These are phyloP conservation scores for Pantala flavescens DNA, from an alignment of 1,140 invertebrate genomes.

Conservation along the genomic window DNA sequence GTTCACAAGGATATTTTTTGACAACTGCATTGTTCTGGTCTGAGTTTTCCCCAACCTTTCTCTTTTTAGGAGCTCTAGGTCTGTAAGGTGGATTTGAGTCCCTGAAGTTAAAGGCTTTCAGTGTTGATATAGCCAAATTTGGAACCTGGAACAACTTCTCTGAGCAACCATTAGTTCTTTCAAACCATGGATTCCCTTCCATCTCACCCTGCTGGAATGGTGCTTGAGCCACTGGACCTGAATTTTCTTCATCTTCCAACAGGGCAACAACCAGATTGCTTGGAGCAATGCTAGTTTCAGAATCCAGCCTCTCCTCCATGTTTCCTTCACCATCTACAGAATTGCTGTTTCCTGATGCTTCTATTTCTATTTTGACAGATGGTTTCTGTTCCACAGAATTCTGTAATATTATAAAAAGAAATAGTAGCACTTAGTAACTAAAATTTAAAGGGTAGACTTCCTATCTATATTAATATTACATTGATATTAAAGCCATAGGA, in stretches of 20 bases:
- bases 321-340: not conserved
- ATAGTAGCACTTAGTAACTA: too few relatives aligned
- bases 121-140: not conserved
- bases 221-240: not conserved
- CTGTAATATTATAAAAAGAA: too few relatives aligned
- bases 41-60: not conserved
- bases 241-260: not conserved
- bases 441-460: too few relatives aligned
- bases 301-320: not conserved
- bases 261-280: not conserved
- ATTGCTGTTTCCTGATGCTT: too few relatives aligned
- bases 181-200: not conserved
- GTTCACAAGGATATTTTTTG: slow-evolving; percentile 22
- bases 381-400: too few relatives aligned
- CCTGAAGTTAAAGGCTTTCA: not conserved
- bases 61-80: not conserved
- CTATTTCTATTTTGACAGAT: too few relatives aligned
- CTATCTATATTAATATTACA: too few relatives aligned
- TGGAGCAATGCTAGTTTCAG: not conserved
- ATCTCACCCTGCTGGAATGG: not conserved
- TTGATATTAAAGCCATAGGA: too few relatives aligned
- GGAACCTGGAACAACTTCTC: not conserved
- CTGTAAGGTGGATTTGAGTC: not conserved
- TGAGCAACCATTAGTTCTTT: not conserved
- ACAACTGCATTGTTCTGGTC: not conserved